Percentiles rank a stretch among this genome's conserved stretches.
Conservation (phyloP, 2,113 vertebrate species). For the Petrocephalus microphthalmus region DNA sequence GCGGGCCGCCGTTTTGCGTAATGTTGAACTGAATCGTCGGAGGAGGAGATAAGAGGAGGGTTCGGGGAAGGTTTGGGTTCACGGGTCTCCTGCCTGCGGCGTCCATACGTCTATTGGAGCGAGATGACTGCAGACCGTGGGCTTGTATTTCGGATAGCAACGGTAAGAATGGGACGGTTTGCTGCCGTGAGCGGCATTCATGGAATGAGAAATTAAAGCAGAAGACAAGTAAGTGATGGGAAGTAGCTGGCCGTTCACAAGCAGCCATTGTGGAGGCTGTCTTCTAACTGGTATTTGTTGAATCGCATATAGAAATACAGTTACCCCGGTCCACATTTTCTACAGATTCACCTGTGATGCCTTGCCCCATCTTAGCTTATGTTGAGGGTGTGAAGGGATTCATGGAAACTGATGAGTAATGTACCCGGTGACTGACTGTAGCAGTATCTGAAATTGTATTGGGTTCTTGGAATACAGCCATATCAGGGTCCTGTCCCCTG, state of each 20-base stretch:
- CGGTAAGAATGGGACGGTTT: not conserved
- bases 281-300: constrained; percentile 1
- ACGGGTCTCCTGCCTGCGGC: not conserved
- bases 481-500: not conserved
- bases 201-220: not conserved
- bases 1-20: not conserved
- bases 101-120: not conserved
- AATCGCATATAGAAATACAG: constrained; percentile 17
- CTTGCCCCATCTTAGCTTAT: not conserved
- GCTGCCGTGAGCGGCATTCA: not conserved
- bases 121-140: not conserved
- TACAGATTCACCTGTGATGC: not conserved
- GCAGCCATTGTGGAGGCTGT: not conserved
- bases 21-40: not conserved
- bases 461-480: not conserved
- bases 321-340: not conserved
- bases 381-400: not conserved
- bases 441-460: not conserved
- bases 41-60: not conserved
- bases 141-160: not conserved
- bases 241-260: not conserved
- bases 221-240: not conserved
- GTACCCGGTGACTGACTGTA: not conserved
- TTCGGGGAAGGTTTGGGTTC: not conserved
- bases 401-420: not conserved